phyloP scores from a whole-genome alignment of 2,113 vertebrate genomes.

The Coracopsis vasa region DNA sequence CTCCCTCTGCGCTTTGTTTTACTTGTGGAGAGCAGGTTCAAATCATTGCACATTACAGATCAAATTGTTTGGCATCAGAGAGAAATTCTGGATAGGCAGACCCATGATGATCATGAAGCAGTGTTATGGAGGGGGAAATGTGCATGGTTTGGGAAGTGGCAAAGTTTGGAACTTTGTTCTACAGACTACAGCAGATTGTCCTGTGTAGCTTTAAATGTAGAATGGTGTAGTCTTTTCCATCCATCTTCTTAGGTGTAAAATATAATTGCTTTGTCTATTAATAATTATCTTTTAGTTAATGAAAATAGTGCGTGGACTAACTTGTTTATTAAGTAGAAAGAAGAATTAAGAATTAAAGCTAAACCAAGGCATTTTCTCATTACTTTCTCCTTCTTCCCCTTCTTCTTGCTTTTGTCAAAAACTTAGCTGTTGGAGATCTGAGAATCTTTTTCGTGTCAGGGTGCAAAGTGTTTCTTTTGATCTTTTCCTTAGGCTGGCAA shows the following conservation, averaged over 20 bases:
- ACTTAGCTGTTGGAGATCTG: not conserved
- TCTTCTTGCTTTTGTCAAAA: not conserved
- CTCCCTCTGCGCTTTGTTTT: not conserved
- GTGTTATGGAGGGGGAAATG: not conserved
- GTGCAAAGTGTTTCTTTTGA: not conserved
- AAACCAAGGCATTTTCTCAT: not conserved
- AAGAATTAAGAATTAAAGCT: not conserved
- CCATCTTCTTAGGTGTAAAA: not conserved
- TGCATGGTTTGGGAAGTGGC: fast-evolving
- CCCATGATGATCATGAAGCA: not conserved
- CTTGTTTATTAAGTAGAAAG: not conserved
- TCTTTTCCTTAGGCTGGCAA: conserved; percentile 82
- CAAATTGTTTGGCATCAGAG: not conserved
- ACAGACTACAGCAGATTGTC: not conserved
- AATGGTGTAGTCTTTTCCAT: not conserved
- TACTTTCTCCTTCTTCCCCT: not conserved
- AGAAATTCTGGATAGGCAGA: not conserved
- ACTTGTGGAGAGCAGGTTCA: not conserved
- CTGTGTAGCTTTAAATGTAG: not conserved
- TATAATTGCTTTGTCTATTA: not conserved
- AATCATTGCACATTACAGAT: not conserved
- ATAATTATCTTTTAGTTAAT: not conserved
- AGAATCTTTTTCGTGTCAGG: not conserved
- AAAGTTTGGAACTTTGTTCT: not conserved
- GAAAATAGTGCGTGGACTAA: not conserved